Conservation (phyloP, 2,113 vertebrate genomes). For the Siniperca chuatsi region DNA sequence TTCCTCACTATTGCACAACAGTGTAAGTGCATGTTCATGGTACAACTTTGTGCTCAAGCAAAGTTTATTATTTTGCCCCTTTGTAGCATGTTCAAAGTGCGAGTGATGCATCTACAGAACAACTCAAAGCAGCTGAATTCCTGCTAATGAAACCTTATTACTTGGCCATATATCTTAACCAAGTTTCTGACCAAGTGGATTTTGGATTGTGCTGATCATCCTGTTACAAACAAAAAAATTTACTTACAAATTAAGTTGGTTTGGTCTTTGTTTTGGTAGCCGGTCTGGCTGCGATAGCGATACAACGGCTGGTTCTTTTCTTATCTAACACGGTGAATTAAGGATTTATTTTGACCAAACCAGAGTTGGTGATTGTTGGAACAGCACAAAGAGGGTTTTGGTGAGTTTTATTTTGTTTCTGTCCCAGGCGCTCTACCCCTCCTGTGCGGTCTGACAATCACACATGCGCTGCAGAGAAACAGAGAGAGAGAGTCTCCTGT, state of each 20-base stretch:
- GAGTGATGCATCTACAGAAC: background rate
- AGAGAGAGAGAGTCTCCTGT: too few relatives aligned
- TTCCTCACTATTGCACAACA: conserved; percentile 1
- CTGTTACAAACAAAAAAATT: background rate
- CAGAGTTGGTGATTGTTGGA: too few relatives aligned
- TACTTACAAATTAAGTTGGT: background rate
- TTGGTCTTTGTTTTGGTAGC: too few relatives aligned
- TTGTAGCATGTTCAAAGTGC: background rate
- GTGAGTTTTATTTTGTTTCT: too few relatives aligned
- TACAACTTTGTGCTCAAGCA: background rate
- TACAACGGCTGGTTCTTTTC: too few relatives aligned
- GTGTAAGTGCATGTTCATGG: background rate
- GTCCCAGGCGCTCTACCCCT: too few relatives aligned
- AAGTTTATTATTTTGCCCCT: background rate
- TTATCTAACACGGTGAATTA: too few relatives aligned
- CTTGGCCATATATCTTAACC: background rate
- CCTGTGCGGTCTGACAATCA: too few relatives aligned
- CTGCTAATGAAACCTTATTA: background rate
- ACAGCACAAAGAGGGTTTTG: too few relatives aligned
- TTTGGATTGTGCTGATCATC: background rate
- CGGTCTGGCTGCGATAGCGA: too few relatives aligned
- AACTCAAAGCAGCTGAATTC: background rate
- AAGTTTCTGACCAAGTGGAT: background rate
- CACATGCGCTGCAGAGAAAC: too few relatives aligned
- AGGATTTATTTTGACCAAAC: too few relatives aligned